Evolutionary conservation across 1,140 invertebrate species (phyloP), one percentile per base, ranked within the genome.

Genomic region (Lasaia peninsularis): DNA sequence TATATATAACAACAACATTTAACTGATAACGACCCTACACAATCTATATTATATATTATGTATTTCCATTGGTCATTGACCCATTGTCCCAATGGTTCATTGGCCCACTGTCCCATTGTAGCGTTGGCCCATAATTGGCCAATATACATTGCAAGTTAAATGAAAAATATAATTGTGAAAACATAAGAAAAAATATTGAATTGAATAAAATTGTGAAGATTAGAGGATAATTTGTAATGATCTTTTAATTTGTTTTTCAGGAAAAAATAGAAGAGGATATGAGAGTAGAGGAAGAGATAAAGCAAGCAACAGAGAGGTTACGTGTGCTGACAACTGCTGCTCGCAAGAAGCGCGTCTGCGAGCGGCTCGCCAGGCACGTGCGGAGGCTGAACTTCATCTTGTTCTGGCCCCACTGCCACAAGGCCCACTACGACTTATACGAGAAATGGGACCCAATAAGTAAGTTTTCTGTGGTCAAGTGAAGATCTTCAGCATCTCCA

Each of bases 371-470:
- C 0, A 11, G 8, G 0, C 33, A 73, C 35, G 49, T 81, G 0
- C 40, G 48, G 16, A 12, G 57, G 1, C 52, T 84, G 10, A 87
- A 87, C 69, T 86, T 74, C 51, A 89, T 89, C 3, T 18, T 87
- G 16, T 87, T 84, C 65, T 89, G 80, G 78, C 86, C 86, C 0
- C 82, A 86, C 50, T 84, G 80, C 57, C 84, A 86, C 33, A 62
- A 84, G n/a, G 86, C 86, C 2, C 84, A 87, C 52, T 80, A 74
- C 56, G 86, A 87, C 52, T 51, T 87, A 5, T 89, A 89, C 48
- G 84, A 86, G 55, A 87, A 85, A 34, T 88, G 84, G 86, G 84
- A 87, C 63, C 10, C 63, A 2, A 63, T 84, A 18, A 83, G 86
- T 88, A 32, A 75, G 81, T 62, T 20, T 28, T 34, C 31, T 11